phyloP scores from a whole-genome alignment of 2,113 vertebrate genomes.

The Periophthalmodon schlosseri region DNA sequence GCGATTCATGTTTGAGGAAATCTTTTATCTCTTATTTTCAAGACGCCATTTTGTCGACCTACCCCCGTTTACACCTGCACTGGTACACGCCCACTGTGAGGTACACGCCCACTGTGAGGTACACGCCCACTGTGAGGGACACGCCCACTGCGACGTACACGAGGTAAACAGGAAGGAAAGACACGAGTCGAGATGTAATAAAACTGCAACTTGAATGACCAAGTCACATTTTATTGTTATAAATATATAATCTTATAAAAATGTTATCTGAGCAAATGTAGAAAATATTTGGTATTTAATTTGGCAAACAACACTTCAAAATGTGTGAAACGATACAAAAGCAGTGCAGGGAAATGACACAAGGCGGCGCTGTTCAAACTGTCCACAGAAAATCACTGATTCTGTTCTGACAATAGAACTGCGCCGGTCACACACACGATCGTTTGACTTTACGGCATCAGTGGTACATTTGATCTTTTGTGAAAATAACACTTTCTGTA shows the following conservation, averaged over 20 bases:
- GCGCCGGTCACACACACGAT: not conserved
- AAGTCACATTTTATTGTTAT: constrained; percentile 79
- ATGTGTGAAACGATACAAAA: constrained; percentile 43
- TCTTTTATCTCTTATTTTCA: no score
- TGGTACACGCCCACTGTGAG: no score
- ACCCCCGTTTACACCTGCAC: no score
- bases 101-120: no score
- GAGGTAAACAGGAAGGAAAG: not conserved
- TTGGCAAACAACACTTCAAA: constrained; percentile 27
- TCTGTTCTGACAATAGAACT: constrained; percentile 13
- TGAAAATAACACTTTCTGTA: constrained; percentile 32
- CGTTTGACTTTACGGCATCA: no score
- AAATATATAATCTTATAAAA: constrained; percentile 78
- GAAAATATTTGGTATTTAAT: constrained; percentile 39
- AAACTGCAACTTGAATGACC: constrained; percentile 31
- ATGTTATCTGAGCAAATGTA: constrained; percentile 50
- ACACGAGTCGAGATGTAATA: not conserved
- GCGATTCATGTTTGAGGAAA: no score
- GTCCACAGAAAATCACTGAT: not conserved
- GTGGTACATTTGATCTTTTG: not conserved
- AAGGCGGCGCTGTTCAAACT: constrained; percentile 15
- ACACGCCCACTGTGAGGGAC: no score
- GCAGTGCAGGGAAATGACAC: constrained; percentile 48
- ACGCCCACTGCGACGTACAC: no score
- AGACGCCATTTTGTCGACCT: no score